Percentiles rank a stretch among this genome's conserved stretches.
These are phyloP conservation scores for Oplegnathus fasciatus DNA, from an alignment of 2,113 vertebrate species.

Conservation along the genomic window DNA sequence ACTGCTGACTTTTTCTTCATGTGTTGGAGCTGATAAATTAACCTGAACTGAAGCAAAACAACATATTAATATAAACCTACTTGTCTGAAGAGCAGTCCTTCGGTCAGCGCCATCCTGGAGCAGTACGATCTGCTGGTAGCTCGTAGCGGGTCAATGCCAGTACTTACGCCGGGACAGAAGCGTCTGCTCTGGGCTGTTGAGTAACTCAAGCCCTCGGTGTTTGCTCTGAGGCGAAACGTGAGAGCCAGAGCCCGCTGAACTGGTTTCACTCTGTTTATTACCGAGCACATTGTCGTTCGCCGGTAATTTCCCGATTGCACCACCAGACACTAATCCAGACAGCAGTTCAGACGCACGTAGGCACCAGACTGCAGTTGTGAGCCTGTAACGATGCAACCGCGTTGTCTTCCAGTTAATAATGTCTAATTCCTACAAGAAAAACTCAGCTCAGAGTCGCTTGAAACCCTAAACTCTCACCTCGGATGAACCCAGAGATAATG, in stretches of 20 bases:
- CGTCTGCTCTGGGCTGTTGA: slow-evolving; percentile 1
- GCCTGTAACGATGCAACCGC: neutral
- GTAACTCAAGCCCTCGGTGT: slow-evolving; percentile 42
- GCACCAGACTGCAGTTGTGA: neutral
- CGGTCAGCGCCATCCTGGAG: slow-evolving; percentile 55
- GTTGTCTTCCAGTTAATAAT: too few species aligned
- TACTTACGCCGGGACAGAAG: neutral
- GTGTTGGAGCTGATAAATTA: fast-evolving
- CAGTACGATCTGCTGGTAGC: slow-evolving; percentile 43
- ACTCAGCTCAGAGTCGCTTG: neutral
- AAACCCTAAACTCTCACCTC: neutral
- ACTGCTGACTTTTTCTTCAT: neutral
- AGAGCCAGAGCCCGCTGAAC: slow-evolving; percentile 44
- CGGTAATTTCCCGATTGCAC: fast-evolving
- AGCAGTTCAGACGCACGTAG: too few species aligned
- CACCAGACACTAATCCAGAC: too few species aligned
- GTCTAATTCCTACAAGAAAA: neutral
- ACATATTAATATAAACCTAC: slow-evolving; percentile 33
- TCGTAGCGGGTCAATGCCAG: neutral
- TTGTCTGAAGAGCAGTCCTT: slow-evolving; percentile 81
- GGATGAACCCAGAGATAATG: neutral
- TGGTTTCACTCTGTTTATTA: slow-evolving; percentile 19
- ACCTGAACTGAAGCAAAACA: neutral
- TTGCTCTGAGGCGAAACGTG: slow-evolving; percentile 20
- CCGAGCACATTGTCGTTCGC: slow-evolving; percentile 62